Percentiles rank a stretch among this genome's conserved stretches.
These are phyloP conservation scores for Brachyopa scutellaris DNA, from an alignment of 2,888 invertebrate species.

Conservation along the genomic window DNA sequence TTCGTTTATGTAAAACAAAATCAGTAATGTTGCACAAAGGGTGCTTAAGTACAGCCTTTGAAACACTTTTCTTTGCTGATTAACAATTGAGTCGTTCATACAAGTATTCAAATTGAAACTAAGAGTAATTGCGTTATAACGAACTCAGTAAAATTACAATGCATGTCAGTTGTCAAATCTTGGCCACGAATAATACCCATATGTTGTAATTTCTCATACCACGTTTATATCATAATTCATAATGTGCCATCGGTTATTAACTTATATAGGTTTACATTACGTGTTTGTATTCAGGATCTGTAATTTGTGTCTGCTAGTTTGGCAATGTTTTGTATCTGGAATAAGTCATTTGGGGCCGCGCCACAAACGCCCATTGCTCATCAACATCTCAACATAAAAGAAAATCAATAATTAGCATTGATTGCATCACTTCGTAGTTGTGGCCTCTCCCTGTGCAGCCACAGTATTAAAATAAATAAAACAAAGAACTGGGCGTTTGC, in stretches of 20 bases:
- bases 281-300: slow-evolving; percentile 47
- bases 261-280: neutral
- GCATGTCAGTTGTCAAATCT: neutral
- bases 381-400: neutral
- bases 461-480: slow-evolving; percentile 3
- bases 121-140: neutral
- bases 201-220: slow-evolving; percentile 6
- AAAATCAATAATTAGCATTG: slow-evolving; percentile 29
- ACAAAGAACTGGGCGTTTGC: slow-evolving; percentile 35
- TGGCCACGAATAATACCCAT: neutral
- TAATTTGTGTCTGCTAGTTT: slow-evolving; percentile 35
- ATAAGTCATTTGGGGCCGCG: slow-evolving; percentile 13
- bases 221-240: slow-evolving; percentile 16
- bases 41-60: no score
- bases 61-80: no score
- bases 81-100: no score
- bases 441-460: no score
- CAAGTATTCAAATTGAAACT: no score
- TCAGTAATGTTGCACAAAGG: no score
- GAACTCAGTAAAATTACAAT: neutral
- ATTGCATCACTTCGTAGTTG: slow-evolving; percentile 21
- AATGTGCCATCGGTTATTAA: neutral
- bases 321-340: slow-evolving; percentile 51
- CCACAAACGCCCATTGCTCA: slow-evolving; percentile 28
- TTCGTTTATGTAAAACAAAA: no score